Base-by-base conservation (phyloP, 1,140 invertebrate species). In the Drosophila murphyi region DNA sequence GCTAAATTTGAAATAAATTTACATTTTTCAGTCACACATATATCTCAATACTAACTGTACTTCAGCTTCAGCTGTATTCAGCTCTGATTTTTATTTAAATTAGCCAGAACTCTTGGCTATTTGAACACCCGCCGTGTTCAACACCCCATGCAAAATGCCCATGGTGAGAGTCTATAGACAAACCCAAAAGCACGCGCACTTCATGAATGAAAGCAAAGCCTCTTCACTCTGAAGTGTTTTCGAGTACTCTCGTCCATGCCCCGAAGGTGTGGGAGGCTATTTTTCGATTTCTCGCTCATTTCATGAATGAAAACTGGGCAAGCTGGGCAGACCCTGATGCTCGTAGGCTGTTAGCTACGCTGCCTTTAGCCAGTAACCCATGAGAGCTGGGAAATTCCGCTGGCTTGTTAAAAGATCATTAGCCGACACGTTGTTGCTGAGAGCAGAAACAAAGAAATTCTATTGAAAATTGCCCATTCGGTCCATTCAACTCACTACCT, bases 341-440 rank as follows among this genome's bases (percentile, higher is more conserved):
- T 3, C 39, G 3, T 4, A 43, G 3, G n/a, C 10, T 43, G 39
- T 43, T 43, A n/a, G 39, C 39, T 43, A n/a, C 39, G 39, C 39
- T 43, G 10, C 39, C 10, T 4, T 43, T 43, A 43, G n/a, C 39
- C 39, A n/a, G 39, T 4, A 41, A 41, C 39, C 10, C 39, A 43
- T 43, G 39, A 43, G 39, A 43, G n/a, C 4, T 43, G 39, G 39
- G 10, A 43, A n/a, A 43, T 43, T 43, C 39, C 3, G 39, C 10
- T 43, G 39, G 39, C 39, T 43, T 43, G 39, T 43, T 43, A 43
- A 43, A 43, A 43, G 39, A 43, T 43, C 39, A 43, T 43, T 43
- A 43, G 39, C 39, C 39, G 39, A 43, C 39, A n/a, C 39, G 39
- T 43, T 43, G 39, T 43, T 43, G 39, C 39, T n/a, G 10, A 0